Percentiles rank a stretch among this genome's conserved stretches.
Conservation (phyloP, 2,797 vertebrate species). For the Hypotaenidia okinawae region DNA sequence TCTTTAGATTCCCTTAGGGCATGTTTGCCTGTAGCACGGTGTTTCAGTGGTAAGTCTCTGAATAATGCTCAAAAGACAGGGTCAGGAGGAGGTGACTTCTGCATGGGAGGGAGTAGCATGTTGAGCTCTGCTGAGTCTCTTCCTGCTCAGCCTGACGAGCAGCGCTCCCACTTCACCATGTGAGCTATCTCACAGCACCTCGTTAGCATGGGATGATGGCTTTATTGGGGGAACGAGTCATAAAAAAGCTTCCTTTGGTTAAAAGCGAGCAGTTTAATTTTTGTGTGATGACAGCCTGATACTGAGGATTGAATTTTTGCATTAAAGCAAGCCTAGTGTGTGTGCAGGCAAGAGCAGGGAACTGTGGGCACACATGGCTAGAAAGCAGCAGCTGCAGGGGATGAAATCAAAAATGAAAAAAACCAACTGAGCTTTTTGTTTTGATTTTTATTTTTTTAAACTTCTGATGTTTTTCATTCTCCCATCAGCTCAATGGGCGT, state of each 20-base stretch:
- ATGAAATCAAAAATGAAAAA: neutral
- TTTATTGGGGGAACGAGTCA: neutral
- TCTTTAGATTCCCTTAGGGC: slow-evolving; percentile 10
- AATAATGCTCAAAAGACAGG: slow-evolving; percentile 8
- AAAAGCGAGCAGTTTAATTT: slow-evolving; percentile 37
- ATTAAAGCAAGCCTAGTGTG: neutral
- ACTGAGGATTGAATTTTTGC: neutral
- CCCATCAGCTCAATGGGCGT: neutral
- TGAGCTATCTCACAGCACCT: slow-evolving; percentile 52
- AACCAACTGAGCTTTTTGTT: neutral
- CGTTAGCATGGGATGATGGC: slow-evolving; percentile 58
- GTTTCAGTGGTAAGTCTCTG: slow-evolving; percentile 9
- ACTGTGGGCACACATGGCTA: neutral
- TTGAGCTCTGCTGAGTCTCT: neutral
- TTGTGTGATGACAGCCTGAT: neutral
- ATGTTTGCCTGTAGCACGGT: neutral
- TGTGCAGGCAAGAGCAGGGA: neutral
- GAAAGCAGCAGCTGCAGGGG: neutral
- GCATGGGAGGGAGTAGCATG: neutral
- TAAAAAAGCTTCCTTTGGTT: slow-evolving; percentile 36
- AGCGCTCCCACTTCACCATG: neutral
- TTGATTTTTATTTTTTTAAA: neutral
- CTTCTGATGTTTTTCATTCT: neutral
- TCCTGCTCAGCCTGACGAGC: neutral
- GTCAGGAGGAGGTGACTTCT: slow-evolving; percentile 33